phyloP scores from a whole-genome alignment of 2,113 vertebrate species.

The Atherinomorus stipes region DNA sequence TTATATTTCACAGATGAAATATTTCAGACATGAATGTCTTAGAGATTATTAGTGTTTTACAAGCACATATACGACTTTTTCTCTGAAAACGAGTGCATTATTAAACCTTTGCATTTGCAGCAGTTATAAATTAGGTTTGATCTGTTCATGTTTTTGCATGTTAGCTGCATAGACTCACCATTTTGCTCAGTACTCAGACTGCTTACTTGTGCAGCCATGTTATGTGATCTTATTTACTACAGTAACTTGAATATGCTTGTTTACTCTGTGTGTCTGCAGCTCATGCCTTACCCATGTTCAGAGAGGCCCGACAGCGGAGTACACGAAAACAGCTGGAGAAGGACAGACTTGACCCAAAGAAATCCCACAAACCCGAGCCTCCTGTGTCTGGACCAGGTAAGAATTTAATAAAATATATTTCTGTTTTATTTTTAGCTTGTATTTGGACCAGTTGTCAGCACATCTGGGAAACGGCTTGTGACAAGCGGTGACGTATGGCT shows the following conservation, averaged over 20 bases:
- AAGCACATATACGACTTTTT: no score
- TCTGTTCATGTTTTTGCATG: neutral
- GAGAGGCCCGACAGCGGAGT: constrained; percentile 95
- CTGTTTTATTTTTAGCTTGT: neutral
- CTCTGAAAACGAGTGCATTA: no score
- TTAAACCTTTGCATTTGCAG: no score
- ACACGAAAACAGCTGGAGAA: constrained; percentile 98
- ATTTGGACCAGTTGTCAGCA: neutral
- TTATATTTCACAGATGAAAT: no score
- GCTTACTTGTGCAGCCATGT: constrained; percentile 31
- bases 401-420: neutral
- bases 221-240: constrained; percentile 48
- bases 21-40: no score
- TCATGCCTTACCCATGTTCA: constrained; percentile 97
- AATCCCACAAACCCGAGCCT: constrained; percentile 97
- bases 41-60: no score
- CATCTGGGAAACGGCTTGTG: neutral
- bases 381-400: constrained; percentile 97
- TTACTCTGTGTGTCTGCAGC: constrained; percentile 81
- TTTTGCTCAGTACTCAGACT: constrained; percentile 6
- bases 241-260: constrained; percentile 57
- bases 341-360: constrained; percentile 93
- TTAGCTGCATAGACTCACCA: constrained; percentile 12
- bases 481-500: neutral
- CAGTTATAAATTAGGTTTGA: neutral